Percentiles rank a stretch among this genome's conserved stretches.
Evolutionary conservation across 2,888 invertebrate genomes (phyloP).

Genomic region (Scotopteryx bipunctaria): DNA sequence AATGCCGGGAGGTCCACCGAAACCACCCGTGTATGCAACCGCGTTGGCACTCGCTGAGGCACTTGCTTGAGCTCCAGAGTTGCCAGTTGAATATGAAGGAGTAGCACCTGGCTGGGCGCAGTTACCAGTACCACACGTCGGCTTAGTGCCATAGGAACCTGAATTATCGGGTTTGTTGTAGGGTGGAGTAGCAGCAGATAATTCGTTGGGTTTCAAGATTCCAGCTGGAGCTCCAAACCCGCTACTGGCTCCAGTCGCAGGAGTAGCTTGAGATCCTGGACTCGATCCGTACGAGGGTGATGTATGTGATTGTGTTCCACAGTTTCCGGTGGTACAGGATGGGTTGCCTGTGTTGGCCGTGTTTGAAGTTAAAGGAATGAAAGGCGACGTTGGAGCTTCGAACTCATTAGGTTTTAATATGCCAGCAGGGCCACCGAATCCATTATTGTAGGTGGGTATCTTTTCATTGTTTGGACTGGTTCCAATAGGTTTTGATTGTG

Average conservation of each 20-base stretch:
- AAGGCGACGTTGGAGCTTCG: constrained; percentile 31
- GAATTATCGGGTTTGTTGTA: constrained; percentile 16
- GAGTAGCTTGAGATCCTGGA: constrained; percentile 6
- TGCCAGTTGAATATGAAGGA: constrained; percentile 12
- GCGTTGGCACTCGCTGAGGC: constrained; percentile 29
- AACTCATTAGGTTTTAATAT: constrained; percentile 58
- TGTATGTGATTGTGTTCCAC: constrained; percentile 12
- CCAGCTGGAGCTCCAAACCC: constrained; percentile 59
- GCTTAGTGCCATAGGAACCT: constrained; percentile 24
- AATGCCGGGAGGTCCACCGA: constrained; percentile 74
- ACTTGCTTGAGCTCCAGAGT: constrained; percentile 23
- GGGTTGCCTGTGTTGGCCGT: constrained; percentile 4
- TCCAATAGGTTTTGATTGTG: constrained; percentile 28
- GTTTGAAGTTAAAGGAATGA: constrained; percentile 8
- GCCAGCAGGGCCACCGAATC: constrained; percentile 58
- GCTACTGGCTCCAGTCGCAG: constrained; percentile 29
- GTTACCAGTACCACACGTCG: constrained; percentile 18
- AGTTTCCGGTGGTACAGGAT: constrained; percentile 31
- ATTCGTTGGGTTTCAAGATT: constrained; percentile 59
- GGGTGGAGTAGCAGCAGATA: constrained; percentile 21
- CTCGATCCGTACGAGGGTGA: constrained; percentile 16
- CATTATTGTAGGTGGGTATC: constrained; percentile 48
- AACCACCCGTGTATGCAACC: constrained; percentile 66
- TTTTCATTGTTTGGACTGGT: constrained; percentile 30
- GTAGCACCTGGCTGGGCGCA: constrained; percentile 12